A percentile compares a stretch with the other conserved stretches of the same genome.
These are phyloP conservation scores for Ennomos fuscantarius DNA, from an alignment of 2,888 invertebrate genomes.

Conservation along the genomic window DNA sequence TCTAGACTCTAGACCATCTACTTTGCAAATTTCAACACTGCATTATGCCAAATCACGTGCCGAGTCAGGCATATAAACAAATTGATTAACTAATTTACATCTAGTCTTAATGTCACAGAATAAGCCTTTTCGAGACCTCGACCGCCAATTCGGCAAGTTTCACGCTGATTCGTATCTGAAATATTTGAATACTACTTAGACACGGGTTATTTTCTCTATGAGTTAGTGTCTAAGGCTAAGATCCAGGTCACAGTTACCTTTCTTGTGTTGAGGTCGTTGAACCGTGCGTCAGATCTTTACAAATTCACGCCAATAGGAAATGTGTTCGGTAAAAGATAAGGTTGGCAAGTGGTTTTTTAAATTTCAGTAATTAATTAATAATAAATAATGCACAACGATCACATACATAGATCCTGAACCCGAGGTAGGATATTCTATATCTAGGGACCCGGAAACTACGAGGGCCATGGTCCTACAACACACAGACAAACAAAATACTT, in stretches of 20 bases:
- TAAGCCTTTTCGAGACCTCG: conserved; percentile 37
- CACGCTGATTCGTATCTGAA: conserved; percentile 45
- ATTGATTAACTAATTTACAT: no score
- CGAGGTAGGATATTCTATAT: no score
- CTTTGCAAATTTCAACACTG: no score
- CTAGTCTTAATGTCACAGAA: conserved; percentile 39
- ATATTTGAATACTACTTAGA: conserved; percentile 59
- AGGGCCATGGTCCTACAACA: no score
- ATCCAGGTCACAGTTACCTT: conserved; percentile 42
- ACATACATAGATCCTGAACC: no score
- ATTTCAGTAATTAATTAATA: no score
- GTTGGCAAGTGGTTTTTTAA: conserved; percentile 12
- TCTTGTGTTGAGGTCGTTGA: conserved; percentile 49
- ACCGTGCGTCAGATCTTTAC: conserved; percentile 35
- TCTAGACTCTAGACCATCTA: no score
- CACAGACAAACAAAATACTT: no score
- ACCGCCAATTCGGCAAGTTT: conserved; percentile 37
- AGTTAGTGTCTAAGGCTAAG: conserved; percentile 37
- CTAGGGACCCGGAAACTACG: no score
- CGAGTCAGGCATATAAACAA: no score
- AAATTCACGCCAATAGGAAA: conserved; percentile 24
- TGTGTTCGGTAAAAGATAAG: conserved; percentile 9
- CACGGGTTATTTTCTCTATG: conserved; percentile 39
- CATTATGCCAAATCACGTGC: no score
- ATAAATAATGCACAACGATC: no score